These are phyloP conservation scores for Daptonema setosum DNA, from an alignment of 2,888 invertebrate species.

Conservation along the genomic window DNA sequence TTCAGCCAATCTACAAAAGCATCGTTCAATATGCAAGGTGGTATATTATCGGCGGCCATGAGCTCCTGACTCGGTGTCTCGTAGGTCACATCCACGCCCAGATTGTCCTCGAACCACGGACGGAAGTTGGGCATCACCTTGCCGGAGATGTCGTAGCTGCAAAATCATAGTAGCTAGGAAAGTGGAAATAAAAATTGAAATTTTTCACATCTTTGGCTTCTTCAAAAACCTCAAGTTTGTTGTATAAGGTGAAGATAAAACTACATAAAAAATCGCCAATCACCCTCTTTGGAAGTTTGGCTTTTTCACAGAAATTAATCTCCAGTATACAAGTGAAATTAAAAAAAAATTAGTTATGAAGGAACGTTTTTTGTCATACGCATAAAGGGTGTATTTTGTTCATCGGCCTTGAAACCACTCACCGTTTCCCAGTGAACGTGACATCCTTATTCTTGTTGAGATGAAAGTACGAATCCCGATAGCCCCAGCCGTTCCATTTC, in stretches of 20 bases:
- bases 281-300: no score
- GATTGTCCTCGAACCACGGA: constrained; percentile 51
- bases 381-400: not conserved
- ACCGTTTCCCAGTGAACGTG: constrained; percentile 66
- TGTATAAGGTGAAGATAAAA: no score
- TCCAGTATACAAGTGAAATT: no score
- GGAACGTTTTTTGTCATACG: not conserved
- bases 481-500: constrained; percentile 99
- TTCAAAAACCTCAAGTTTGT: no score
- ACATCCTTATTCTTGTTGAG: constrained; percentile 40
- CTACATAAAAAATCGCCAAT: no score
- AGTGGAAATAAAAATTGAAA: no score
- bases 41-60: constrained; percentile 38
- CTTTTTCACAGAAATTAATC: no score
- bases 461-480: constrained; percentile 69
- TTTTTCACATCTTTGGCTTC: no score
- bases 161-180: constrained; percentile 2
- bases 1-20: constrained; percentile 71
- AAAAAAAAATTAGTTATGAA: no score
- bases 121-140: constrained; percentile 52
- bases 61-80: constrained; percentile 12
- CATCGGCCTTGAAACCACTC: constrained; percentile 16
- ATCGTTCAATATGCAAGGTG: constrained; percentile 59
- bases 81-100: constrained; percentile 39
- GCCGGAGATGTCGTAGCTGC: constrained; percentile 28